phyloP scores from a whole-genome alignment of 2,113 vertebrate species.

The Paratilapia polleni region DNA sequence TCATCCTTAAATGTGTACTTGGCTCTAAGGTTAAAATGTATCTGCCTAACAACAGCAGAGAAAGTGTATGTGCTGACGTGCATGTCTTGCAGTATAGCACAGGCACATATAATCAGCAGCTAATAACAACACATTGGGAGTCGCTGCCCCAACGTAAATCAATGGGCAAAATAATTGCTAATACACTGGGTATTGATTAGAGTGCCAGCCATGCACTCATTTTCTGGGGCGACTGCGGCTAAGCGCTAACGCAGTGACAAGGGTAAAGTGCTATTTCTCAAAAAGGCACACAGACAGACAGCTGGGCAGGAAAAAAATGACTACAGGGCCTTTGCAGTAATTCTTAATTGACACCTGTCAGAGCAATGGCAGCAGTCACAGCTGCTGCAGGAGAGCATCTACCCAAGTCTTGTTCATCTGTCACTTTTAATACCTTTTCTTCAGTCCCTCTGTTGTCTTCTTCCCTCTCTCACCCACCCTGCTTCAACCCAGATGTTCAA shows the following conservation, averaged over 20 bases:
- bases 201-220: slow-evolving; percentile 90
- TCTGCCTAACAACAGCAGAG: slow-evolving; percentile 32
- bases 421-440: slow-evolving; percentile 98
- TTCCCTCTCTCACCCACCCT: slow-evolving; percentile 82
- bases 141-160: slow-evolving; percentile 94
- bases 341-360: slow-evolving; percentile 99
- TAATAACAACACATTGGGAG: slow-evolving; percentile 96
- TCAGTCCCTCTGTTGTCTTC: slow-evolving; percentile 84
- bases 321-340: slow-evolving; percentile 88
- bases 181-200: slow-evolving; percentile 99
- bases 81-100: slow-evolving; percentile 74
- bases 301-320: slow-evolving; percentile 88
- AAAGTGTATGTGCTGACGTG: background rate
- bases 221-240: slow-evolving; percentile 89
- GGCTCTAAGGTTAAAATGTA: slow-evolving; percentile 18
- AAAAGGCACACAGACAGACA: slow-evolving; percentile 87
- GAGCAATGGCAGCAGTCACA: slow-evolving; percentile 85
- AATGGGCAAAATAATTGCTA: slow-evolving; percentile 99
- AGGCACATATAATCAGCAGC: slow-evolving; percentile 96
- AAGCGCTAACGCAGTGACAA: slow-evolving; percentile 97
- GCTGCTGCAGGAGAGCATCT: slow-evolving; percentile 92
- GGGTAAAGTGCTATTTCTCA: slow-evolving; percentile 99
- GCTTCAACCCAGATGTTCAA: slow-evolving; percentile 59
- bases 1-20: background rate
- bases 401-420: slow-evolving; percentile 95